phyloP scores from a whole-genome alignment of 2,888 invertebrate species.

The Diarsia brunnea region DNA sequence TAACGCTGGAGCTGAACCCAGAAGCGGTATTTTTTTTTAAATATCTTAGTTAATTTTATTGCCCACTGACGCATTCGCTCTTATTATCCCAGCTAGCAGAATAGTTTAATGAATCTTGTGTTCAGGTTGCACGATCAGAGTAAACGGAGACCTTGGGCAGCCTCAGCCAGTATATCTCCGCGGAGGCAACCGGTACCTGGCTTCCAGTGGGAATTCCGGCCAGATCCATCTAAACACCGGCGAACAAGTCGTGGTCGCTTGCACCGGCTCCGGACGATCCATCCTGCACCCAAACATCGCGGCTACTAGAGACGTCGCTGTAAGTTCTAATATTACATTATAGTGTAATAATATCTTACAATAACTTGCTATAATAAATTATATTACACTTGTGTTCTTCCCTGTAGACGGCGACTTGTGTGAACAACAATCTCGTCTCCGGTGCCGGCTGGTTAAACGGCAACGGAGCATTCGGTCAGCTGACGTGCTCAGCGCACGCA shows the following conservation, averaged over 20 bases:
- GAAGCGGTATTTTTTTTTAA: slow-evolving; percentile 74
- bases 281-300: slow-evolving; percentile 81
- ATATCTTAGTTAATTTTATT: neutral
- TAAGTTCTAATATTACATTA: slow-evolving; percentile 41
- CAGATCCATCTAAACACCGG: slow-evolving; percentile 77
- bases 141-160: slow-evolving; percentile 88
- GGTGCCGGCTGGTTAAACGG: slow-evolving; percentile 83
- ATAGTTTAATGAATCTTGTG: neutral
- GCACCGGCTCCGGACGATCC: slow-evolving; percentile 79
- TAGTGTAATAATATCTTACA: neutral
- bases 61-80: neutral
- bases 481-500: slow-evolving; percentile 84
- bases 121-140: slow-evolving; percentile 85
- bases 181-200: slow-evolving; percentile 78
- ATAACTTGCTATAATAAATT: neutral
- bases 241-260: slow-evolving; percentile 80
- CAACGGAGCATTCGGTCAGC: slow-evolving; percentile 79
- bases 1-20: slow-evolving; percentile 41
- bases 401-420: slow-evolving; percentile 81
- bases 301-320: slow-evolving; percentile 53
- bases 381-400: neutral
- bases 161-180: slow-evolving; percentile 91
- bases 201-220: slow-evolving; percentile 78
- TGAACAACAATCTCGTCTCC: slow-evolving; percentile 75
- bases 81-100: neutral